Evolutionary conservation across 2,888 invertebrate species (phyloP), one percentile per base, ranked within the genome.

Genomic region (Blera fallax): DNA sequence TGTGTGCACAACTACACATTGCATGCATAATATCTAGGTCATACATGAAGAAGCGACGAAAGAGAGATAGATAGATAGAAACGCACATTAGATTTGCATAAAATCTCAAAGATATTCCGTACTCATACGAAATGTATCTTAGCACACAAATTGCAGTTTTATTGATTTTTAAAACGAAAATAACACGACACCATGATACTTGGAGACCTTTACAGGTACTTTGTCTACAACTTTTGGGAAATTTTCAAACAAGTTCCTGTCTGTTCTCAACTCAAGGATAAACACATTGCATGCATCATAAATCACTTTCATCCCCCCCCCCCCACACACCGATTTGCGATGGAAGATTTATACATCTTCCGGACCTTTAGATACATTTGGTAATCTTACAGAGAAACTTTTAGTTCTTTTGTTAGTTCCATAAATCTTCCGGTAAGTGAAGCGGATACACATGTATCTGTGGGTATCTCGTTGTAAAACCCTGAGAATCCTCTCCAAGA

Each of bases 201-300:
- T 60, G 4, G 40, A 43, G 56, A 27, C 56, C 45, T 45, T 69
- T 69, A 5, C 29, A 34, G 43, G 32, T 29, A 43, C 34, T 10
- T 34, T 10, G 2, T 1, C 3, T 5, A 40, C 0, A 14, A 37
- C 3, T 37, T 45, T 76, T 45, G 11, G 14, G 4, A 24, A 11
- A 2, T 43, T 65, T 5, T 32, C 24, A 11, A 18, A 40, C 1
- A 40, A 50, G 18, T 65, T 56, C 27, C 37, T n/a, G 65, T 34
- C 16, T 67, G 11, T 48, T 48, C n/a, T 43, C 24, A 27, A 67
- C 29, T 52, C 58, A 77, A 72, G 72, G 77, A 77, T 77, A 77
- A 72, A 82, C 60, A 74, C 74, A 69, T 82, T 77, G 70, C 77
- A 82, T 65, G 77, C 52, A 77, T 74, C 73, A 69, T 84, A 69